Percentiles rank a stretch among this genome's conserved stretches.
Evolutionary conservation across 2,888 invertebrate species (phyloP).

Genomic region (Campoplex capitator): DNA sequence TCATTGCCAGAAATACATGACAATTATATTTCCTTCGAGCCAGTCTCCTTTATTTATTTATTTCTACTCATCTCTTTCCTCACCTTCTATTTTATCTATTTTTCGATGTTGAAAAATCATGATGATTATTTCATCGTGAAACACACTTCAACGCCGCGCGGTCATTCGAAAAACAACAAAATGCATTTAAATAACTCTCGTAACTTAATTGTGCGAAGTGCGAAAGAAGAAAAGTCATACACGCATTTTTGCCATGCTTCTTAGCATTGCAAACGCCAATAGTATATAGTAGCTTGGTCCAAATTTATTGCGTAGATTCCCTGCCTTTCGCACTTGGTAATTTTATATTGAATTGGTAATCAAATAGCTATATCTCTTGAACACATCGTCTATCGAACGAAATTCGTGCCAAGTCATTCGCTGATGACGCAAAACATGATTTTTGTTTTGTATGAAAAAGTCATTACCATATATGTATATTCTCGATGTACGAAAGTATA

Average conservation of each 20-base stretch:
- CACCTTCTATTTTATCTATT: background rate
- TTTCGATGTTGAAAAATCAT: background rate
- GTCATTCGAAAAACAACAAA: too few relatives aligned
- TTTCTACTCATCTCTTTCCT: background rate
- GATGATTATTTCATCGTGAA: too few relatives aligned
- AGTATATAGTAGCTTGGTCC: background rate
- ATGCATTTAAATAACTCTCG: background rate
- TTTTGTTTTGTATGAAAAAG: background rate
- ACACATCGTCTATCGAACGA: background rate
- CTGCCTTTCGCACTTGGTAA: background rate
- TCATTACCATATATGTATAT: background rate
- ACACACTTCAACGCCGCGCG: too few relatives aligned
- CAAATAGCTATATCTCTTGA: too few relatives aligned
- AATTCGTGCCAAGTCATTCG: background rate
- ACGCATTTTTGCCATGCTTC: too few relatives aligned
- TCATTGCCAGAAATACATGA: slow-evolving; percentile 51
- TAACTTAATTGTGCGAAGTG: too few relatives aligned
- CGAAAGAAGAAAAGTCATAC: background rate
- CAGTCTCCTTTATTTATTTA: slow-evolving; percentile 30
- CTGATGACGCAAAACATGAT: background rate
- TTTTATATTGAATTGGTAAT: background rate
- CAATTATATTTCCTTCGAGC: slow-evolving; percentile 60
- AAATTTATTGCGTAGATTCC: background rate
- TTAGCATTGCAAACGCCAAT: too few relatives aligned
- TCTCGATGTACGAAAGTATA: background rate